Conservation (phyloP, 2,888 invertebrate genomes). For the Chesias legatella region DNA sequence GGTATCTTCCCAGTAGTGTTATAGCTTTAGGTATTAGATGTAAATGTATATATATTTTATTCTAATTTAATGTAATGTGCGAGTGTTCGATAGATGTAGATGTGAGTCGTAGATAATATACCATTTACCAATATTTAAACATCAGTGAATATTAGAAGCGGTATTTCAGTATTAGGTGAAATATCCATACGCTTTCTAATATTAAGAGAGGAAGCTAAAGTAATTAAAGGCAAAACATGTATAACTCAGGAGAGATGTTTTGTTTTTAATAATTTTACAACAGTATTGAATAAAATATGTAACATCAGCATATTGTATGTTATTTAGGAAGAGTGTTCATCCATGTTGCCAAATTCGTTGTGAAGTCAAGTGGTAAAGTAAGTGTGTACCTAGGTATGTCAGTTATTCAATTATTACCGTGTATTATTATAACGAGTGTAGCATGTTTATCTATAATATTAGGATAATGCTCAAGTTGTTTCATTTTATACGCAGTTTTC, state of each 20-base stretch:
- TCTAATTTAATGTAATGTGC: constrained; percentile 74
- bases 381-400: constrained; percentile 36
- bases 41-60: constrained; percentile 78
- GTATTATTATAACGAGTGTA: constrained; percentile 42
- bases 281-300: constrained; percentile 26
- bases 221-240: constrained; percentile 4
- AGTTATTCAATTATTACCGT: constrained; percentile 65
- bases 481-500: constrained; percentile 54
- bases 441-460: constrained; percentile 70
- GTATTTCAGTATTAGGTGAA: constrained; percentile 6
- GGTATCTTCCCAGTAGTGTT: constrained; percentile 53
- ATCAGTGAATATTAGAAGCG: constrained; percentile 29
- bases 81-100: constrained; percentile 79
- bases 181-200: constrained; percentile 12
- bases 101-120: constrained; percentile 65
- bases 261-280: too few relatives aligned
- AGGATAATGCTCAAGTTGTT: constrained; percentile 76
- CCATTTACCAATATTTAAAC: constrained; percentile 47
- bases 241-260: too few relatives aligned
- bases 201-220: constrained; percentile 18
- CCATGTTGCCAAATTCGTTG: constrained; percentile 75
- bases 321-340: constrained; percentile 67
- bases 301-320: constrained; percentile 38
- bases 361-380: constrained; percentile 64
- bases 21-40: constrained; percentile 63